Base-by-base conservation (phyloP, 2,888 invertebrate species). In the Falcaria lacertinaria region DNA sequence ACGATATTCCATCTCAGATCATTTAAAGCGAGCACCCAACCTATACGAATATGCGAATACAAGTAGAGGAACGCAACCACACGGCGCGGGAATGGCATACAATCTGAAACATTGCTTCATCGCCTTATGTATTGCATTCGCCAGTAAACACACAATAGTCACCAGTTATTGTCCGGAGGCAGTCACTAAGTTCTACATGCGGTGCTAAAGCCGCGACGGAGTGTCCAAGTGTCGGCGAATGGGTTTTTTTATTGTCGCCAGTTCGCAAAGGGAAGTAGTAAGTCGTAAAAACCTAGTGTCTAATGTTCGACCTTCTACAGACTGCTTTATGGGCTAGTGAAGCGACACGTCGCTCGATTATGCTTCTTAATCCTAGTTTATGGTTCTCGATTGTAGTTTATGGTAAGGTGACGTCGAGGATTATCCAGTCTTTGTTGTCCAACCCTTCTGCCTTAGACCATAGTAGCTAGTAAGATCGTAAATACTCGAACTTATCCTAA, bases 181-280 rank as follows among this genome's bases (percentile, higher is more conserved):
- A 28, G 28, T 28, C 11, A 28, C 28, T 11, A 28, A 28, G 60
- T 59, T 55, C 53, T 39, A 39, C 36, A 43, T 47, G 41, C 41
- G 54, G 54, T 49, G 57, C 58, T 63, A 54, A 59, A 52, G 57
- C 59, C 68, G 68, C 71, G 70, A 63, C 67, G 66, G 61, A 67
- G 58, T 64, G 65, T 57, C 58, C 57, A 58, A 54, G 60, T 52
- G 63, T 57, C 60, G 61, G 48, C 61, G 70, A 77, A 80, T 77
- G 74, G 74, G 63, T 62, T 70, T 79, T n/a, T 78, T 79, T 80
- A 80, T 64, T 64, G 66, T 55, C 67, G 53, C 60, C 64, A 62
- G 62, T 54, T 54, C 61, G 57, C 83, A 84, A 83, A 82, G 75
- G 80, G 71, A 70, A 64, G 69, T 72, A 76, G 67, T 83, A 81